These are phyloP conservation scores for Tokudaia muenninki DNA, from an alignment of 2,797 vertebrate genomes.

Conservation along the genomic window DNA sequence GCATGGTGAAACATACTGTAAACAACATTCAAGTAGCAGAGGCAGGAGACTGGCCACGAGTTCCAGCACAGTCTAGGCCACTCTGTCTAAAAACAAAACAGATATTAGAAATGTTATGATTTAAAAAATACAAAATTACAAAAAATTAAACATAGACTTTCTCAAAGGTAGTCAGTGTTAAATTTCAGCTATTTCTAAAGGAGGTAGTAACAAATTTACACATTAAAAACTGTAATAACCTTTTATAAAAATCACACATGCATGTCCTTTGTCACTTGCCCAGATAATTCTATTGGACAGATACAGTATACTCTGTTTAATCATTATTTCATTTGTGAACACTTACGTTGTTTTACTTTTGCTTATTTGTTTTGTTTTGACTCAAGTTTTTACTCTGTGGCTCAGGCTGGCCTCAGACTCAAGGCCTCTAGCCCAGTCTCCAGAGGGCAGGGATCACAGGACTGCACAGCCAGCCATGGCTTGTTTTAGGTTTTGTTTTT, in stretches of 20 bases:
- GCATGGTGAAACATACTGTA: background rate
- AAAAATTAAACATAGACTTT: slow-evolving; percentile 25
- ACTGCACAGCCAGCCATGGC: too few relatives aligned
- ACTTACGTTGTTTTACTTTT: background rate
- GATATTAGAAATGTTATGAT: background rate
- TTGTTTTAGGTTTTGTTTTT: background rate
- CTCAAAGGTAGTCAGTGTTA: background rate
- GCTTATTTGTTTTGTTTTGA: background rate
- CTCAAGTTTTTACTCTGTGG: background rate
- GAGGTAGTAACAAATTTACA: background rate
- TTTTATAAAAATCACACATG: background rate
- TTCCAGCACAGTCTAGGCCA: background rate
- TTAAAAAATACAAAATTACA: slow-evolving; percentile 28
- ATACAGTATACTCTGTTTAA: background rate
- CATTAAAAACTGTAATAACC: background rate
- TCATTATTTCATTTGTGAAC: background rate
- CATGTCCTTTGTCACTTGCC: background rate
- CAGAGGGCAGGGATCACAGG: background rate
- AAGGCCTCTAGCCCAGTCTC: background rate
- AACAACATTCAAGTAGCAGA: background rate
- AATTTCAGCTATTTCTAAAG: slow-evolving; percentile 13
- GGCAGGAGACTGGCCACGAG: background rate
- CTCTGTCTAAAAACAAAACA: background rate
- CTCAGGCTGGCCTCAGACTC: background rate
- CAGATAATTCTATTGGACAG: background rate